phyloP scores from a whole-genome alignment of 2,113 vertebrate species.

The Mus pahari region DNA sequence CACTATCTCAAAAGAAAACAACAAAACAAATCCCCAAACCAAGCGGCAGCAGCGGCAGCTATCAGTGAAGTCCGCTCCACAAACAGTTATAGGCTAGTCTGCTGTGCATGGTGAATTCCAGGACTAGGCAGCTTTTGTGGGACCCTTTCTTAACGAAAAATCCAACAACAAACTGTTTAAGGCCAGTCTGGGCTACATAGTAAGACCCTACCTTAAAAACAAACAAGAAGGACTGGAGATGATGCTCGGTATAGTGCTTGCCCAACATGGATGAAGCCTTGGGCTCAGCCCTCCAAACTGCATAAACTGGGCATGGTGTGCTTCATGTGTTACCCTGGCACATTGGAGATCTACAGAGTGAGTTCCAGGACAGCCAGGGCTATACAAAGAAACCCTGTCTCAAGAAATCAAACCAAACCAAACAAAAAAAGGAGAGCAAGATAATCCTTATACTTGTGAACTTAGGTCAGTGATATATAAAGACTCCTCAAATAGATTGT shows the following conservation, averaged over 20 bases:
- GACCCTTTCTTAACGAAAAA: not conserved
- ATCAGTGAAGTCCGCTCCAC: not conserved
- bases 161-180: not conserved
- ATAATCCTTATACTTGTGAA: not conserved
- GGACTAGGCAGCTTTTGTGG: not conserved
- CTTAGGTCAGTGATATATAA: not conserved
- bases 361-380: not conserved
- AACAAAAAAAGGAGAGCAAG: too few species aligned
- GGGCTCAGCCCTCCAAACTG: not conserved
- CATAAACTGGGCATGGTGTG: not conserved
- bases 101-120: not conserved
- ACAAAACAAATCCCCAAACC: not conserved
- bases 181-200: not conserved
- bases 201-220: not conserved
- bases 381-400: not conserved
- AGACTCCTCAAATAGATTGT: not conserved
- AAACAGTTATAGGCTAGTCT: not conserved
- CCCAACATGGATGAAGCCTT: not conserved
- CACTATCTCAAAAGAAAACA: not conserved
- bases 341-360: not conserved
- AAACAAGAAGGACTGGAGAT: not conserved
- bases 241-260: not conserved
- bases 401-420: not conserved
- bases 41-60: not conserved
- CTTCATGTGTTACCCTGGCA: not conserved